These are phyloP conservation scores for Zaprionus nigranus DNA, from an alignment of 1,140 invertebrate species.

Conservation along the genomic window DNA sequence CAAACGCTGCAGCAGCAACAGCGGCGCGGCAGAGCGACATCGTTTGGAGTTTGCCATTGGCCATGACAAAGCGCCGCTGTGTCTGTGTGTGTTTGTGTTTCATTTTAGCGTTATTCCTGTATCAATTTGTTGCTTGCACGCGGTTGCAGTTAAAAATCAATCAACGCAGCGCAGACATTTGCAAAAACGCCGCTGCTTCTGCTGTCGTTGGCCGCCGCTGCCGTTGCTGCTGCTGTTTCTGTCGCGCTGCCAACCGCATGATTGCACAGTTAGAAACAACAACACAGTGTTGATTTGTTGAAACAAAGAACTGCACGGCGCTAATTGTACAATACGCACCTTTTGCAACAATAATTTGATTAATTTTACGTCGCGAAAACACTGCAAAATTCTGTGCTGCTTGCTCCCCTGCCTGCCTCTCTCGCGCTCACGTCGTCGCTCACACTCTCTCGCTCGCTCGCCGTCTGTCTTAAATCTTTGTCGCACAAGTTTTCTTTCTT, in stretches of 20 bases:
- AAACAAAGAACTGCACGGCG: conserved; percentile 41
- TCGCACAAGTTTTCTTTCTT: conserved; percentile 29
- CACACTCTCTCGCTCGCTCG: conserved; percentile 37
- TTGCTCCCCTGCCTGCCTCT: conserved; percentile 41
- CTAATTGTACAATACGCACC: conserved; percentile 59
- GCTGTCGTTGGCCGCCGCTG: conserved; percentile 15
- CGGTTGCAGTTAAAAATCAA: conserved; percentile 72
- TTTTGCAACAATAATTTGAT: conserved; percentile 62
- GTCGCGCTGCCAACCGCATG: conserved; percentile 21
- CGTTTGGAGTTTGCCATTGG: conserved; percentile 47
- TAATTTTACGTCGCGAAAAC: conserved; percentile 72
- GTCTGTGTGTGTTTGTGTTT: conserved; percentile 14
- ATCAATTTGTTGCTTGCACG: conserved; percentile 28
- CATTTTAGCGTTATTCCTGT: conserved; percentile 32
- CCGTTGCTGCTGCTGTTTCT: conserved; percentile 16
- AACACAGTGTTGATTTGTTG: conserved; percentile 4
- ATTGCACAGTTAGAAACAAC: conserved; percentile 61
- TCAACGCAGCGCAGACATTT: conserved; percentile 70
- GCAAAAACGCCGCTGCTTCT: conserved; percentile 63
- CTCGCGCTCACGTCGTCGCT: conserved; percentile 54
- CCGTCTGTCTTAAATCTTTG: conserved; percentile 26
- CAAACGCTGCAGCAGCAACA: conserved; percentile 43
- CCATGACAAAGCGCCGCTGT: conserved; percentile 31
- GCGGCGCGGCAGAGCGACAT: conserved; percentile 8
- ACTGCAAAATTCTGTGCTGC: conserved; percentile 69